These are phyloP conservation scores for Arrhamphus sclerolepis DNA, from an alignment of 2,797 vertebrate genomes.

Conservation along the genomic window DNA sequence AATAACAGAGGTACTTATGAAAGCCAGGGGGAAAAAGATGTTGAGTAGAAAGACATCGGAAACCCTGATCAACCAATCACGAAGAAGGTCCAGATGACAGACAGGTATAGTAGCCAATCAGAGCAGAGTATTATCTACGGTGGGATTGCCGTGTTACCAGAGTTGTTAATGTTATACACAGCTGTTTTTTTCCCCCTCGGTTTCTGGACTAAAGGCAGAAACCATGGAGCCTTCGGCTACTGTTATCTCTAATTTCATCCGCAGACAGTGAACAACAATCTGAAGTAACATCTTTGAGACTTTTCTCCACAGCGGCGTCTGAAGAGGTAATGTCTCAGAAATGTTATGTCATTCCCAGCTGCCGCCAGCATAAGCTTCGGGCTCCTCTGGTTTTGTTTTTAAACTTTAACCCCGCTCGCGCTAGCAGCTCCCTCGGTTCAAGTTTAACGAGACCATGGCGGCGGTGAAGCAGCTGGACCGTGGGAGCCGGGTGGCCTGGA, in stretches of 20 bases:
- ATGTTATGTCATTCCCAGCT: conserved; percentile 27
- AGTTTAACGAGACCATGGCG: conserved; percentile 57
- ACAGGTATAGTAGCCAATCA: conserved; percentile 63
- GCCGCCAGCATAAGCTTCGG: conserved; percentile 21
- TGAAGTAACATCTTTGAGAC: background rate
- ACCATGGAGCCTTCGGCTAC: conserved; percentile 7
- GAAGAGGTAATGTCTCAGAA: conserved; percentile 32
- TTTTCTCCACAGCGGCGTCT: background rate
- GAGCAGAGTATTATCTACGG: background rate
- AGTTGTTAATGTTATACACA: conserved; percentile 72
- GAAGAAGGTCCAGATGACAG: conserved; percentile 6
- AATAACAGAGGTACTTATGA: conserved; percentile 47
- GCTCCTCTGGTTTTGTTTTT: conserved; percentile 34
- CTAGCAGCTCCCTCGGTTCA: conserved; percentile 12
- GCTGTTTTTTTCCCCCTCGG: conserved; percentile 63
- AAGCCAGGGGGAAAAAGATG: conserved; percentile 58
- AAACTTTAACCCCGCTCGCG: conserved; percentile 35
- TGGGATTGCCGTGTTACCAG: conserved; percentile 43
- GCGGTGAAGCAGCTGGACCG: conserved; percentile 22
- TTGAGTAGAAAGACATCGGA: conserved; percentile 30
- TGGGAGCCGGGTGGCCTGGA: background rate
- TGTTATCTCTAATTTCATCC: conserved; percentile 11
- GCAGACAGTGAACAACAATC: background rate
- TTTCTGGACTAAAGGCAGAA: conserved; percentile 49
- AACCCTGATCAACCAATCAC: conserved; percentile 66